A percentile compares a stretch with the other conserved stretches of the same genome.
These are phyloP conservation scores for Anas platyrhynchos DNA, from an alignment of 2,113 vertebrate species.

Conservation along the genomic window DNA sequence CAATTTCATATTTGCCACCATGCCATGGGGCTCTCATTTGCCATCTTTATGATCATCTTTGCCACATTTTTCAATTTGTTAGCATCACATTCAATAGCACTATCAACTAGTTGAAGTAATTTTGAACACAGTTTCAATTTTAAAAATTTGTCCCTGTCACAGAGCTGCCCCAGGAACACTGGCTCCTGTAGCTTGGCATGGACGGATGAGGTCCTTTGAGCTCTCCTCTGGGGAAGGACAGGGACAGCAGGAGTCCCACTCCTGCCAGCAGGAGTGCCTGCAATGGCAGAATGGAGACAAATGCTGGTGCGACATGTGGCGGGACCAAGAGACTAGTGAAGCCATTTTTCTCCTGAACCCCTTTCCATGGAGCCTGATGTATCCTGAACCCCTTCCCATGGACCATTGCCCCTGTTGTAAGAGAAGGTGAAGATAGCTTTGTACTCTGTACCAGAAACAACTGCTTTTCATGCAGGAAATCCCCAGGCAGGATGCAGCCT, in stretches of 20 bases:
- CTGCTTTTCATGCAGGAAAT: neutral
- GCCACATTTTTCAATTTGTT: neutral
- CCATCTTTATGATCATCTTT: neutral
- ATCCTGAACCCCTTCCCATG: neutral
- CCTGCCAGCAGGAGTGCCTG: neutral
- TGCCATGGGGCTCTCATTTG: neutral
- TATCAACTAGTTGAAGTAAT: neutral
- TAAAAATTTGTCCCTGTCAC: neutral
- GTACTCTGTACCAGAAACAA: neutral
- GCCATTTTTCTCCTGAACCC: neutral
- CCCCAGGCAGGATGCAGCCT: neutral
- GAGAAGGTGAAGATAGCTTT: neutral
- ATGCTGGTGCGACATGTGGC: neutral
- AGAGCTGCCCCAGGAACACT: neutral
- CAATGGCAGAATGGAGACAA: neutral
- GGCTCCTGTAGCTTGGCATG: neutral
- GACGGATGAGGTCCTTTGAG: neutral
- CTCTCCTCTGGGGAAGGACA: neutral
- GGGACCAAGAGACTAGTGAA: neutral
- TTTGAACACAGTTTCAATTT: neutral
- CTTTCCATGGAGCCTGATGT: neutral
- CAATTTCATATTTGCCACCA: neutral
- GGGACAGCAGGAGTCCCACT: neutral
- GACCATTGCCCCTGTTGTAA: neutral
- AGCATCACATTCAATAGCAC: neutral